Base-by-base conservation (phyloP, 1,140 invertebrate genomes). In the Conus ventricosus region DNA sequence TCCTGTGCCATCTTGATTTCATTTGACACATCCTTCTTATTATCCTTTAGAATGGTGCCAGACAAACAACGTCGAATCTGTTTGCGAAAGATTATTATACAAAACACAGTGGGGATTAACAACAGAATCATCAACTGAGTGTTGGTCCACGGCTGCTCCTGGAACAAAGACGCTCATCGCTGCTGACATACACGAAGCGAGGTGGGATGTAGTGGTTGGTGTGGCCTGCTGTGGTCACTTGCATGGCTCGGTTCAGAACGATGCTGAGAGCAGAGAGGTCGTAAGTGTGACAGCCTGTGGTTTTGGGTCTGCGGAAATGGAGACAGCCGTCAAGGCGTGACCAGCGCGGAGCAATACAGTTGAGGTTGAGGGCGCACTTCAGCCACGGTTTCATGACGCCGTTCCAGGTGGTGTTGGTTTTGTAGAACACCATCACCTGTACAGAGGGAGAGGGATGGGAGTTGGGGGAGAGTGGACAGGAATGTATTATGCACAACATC, bases 251-350 rank as follows among this genome's bases (percentile, higher is more conserved):
- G 84, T 94, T 93, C 13, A 93, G 53, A 13, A 93, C 87, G 76
- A 94, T 94, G 85, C 92, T 93, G 25, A 93, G 90, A 3, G 90
- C 91, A 67, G 93, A 94, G 88, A 93, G 92, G 87, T 93, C 93
- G 84, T 91, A 94, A 81, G 91, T 90, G 87, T 94, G 93, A 87
- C 93, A 94, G 1, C 93, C 93, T 15, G 93, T 94, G 81, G 91
- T 93, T 71, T 90, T 91, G 55, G 93, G 93, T 11, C 88, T 88
- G n/a, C 92, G 92, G 39, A 91, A 90, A 82, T 93, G 90, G 83
- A 94, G 91, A 86, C 93, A 94, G 23, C 91, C 92, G 20, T 90
- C 91, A 54, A 89, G 90, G 25, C 88, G 75, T 39, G 93, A 89
- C 78, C 90, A 91, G 23, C 89, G 78, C 0, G 93, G 93, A 27